These are phyloP conservation scores for Anguilla anguilla DNA, from an alignment of 2,797 vertebrate genomes.

Conservation along the genomic window DNA sequence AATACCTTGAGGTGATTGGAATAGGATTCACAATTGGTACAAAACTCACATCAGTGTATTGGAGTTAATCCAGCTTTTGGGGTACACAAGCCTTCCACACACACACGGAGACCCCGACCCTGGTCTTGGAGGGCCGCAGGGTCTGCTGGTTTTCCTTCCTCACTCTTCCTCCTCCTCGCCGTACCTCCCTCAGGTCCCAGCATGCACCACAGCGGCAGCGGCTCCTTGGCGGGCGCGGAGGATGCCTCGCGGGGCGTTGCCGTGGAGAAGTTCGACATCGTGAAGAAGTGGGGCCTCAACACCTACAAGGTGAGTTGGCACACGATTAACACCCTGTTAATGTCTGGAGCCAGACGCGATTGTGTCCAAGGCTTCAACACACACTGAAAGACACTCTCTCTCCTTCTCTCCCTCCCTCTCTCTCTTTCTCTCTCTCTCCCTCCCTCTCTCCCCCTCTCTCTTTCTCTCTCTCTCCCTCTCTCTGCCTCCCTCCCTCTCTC, in stretches of 20 bases:
- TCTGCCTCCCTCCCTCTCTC: neutral
- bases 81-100: neutral
- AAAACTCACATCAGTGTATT: neutral
- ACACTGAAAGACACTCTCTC: neutral
- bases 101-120: neutral
- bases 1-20: neutral
- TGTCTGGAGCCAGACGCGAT: neutral
- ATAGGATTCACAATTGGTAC: neutral
- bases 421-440: constrained; percentile 7
- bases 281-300: constrained; percentile 98
- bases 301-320: constrained; percentile 86
- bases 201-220: constrained; percentile 76
- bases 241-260: constrained; percentile 89
- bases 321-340: neutral
- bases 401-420: neutral
- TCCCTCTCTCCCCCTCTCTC: constrained; percentile 11
- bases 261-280: constrained; percentile 92
- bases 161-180: neutral
- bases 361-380: neutral
- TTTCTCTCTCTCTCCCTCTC: neutral
- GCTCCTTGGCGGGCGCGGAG: constrained; percentile 69
- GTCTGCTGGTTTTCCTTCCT: neutral
- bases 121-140: no score
- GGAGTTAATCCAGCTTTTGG: neutral
- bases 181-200: constrained; percentile 68